A percentile compares a stretch with the other conserved stretches of the same genome.
phyloP scores from a whole-genome alignment of 2,113 vertebrate genomes.

The Peromyscus leucopus region DNA sequence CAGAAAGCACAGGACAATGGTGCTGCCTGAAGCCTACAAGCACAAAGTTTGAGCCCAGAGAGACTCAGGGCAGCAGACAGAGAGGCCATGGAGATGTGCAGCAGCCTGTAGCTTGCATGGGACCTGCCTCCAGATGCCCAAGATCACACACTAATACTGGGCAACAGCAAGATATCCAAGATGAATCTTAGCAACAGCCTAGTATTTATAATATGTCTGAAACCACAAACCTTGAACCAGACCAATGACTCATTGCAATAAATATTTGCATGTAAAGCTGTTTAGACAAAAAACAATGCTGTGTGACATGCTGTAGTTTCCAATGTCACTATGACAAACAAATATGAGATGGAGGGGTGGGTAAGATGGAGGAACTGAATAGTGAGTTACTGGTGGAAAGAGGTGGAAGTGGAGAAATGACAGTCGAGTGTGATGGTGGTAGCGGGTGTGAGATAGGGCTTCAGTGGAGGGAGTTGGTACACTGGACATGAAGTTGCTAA shows the following conservation, averaged over 20 bases:
- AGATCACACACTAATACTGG: not conserved
- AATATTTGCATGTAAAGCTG: not conserved
- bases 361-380: too few species aligned
- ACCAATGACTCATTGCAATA: not conserved
- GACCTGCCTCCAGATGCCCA: not conserved
- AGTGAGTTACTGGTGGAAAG: too few species aligned
- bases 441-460: too few species aligned
- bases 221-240: not conserved
- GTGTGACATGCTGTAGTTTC: too few species aligned
- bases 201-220: not conserved
- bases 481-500: too few species aligned
- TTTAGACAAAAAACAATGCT: too few species aligned
- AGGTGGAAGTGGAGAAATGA: too few species aligned
- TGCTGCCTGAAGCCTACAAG: not conserved
- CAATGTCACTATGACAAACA: too few species aligned
- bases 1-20: not conserved
- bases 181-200: not conserved
- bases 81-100: too few species aligned
- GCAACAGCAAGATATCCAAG: not conserved
- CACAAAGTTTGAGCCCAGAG: not conserved
- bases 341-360: too few species aligned
- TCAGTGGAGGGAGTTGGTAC: too few species aligned
- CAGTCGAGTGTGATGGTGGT: too few species aligned
- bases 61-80: not conserved
- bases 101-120: not conserved